These are phyloP conservation scores for Triplophysa dalaica DNA, from an alignment of 2,113 vertebrate species.

Conservation along the genomic window DNA sequence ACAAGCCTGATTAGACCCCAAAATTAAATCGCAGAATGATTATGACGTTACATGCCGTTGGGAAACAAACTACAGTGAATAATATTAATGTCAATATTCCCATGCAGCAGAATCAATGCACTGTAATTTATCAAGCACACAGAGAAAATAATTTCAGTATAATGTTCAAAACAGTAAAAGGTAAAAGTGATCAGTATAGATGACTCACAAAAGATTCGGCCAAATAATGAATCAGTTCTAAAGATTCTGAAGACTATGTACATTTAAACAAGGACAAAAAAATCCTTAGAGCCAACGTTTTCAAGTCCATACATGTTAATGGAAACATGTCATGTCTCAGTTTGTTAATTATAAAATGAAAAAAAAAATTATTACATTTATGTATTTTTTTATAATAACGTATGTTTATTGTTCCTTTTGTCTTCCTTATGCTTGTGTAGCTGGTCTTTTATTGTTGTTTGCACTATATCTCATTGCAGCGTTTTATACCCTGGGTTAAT, in stretches of 20 bases:
- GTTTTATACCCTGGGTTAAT: too few species aligned
- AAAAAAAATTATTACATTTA: too few species aligned
- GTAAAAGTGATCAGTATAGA: not conserved
- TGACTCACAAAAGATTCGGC: not conserved
- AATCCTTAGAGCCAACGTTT: not conserved
- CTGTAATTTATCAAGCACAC: not conserved
- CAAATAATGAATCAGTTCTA: not conserved
- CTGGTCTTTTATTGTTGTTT: too few species aligned
- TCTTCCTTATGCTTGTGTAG: too few species aligned
- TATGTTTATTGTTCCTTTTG: too few species aligned
- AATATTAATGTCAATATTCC: not conserved
- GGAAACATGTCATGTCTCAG: too few species aligned
- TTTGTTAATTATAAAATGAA: too few species aligned
- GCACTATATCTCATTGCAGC: too few species aligned
- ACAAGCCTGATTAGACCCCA: constrained; percentile 31
- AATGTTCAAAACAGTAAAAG: not conserved
- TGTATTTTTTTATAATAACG: too few species aligned
- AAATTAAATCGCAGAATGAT: not conserved
- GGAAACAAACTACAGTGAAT: not conserved
- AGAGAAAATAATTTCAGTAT: not conserved
- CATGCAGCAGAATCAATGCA: not conserved
- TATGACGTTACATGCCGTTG: not conserved
- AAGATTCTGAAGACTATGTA: not conserved
- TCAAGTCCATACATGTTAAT: too few species aligned
- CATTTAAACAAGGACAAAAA: not conserved